Evolutionary conservation across 2,797 vertebrate genomes (phyloP), one percentile per base, ranked within the genome.

Genomic region (Tamandua tetradactyla): DNA sequence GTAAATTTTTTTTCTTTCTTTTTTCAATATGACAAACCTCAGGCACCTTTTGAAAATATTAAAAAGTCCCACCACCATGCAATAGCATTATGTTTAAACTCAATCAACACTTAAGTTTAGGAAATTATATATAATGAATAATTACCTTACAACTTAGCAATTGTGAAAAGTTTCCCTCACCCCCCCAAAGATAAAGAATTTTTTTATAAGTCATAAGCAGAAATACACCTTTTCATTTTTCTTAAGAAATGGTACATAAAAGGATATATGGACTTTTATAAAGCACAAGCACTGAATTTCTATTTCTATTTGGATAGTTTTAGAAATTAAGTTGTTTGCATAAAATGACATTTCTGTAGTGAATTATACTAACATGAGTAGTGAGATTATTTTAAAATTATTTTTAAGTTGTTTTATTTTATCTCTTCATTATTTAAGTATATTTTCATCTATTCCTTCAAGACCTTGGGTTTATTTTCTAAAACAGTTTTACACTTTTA

Each of bases 401-500:
- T 85, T 83, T 92, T 81, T 5, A 88, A 80, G 12, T 42, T 81
- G 12, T 42, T 80, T 95, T 87, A 68, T 75, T 96, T 90, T n/a
- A 32, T 81, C 22, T 94, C 3, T 85, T 22, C 1, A 27, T 78
- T 89, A 85, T 89, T 55, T 96, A 89, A 74, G 61, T 68, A 32
- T 93, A 44, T 87, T 91, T 95, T 87, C 32, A 18, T 78, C 25
- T 82, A 80, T 91, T 93, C 49, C 20, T 87, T 95, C 83, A 96
- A 96, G 68, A 91, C 42, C 49, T 74, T 89, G 27, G n/a, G 71
- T 94, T 91, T 89, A 35, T 95, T 95, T 97, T 89, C 80, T 91
- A 69, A 94, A 95, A 93, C 17, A 96, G 15, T 66, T 9, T 75
- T 69, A 79, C 22, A 61, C 49, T 81, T 74, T 76, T 91, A 91